A percentile compares a stretch with the other conserved stretches of the same genome.
Evolutionary conservation across 92 coral and sea anemone species (phyloP).

Genomic region (Porites lobata): DNA sequence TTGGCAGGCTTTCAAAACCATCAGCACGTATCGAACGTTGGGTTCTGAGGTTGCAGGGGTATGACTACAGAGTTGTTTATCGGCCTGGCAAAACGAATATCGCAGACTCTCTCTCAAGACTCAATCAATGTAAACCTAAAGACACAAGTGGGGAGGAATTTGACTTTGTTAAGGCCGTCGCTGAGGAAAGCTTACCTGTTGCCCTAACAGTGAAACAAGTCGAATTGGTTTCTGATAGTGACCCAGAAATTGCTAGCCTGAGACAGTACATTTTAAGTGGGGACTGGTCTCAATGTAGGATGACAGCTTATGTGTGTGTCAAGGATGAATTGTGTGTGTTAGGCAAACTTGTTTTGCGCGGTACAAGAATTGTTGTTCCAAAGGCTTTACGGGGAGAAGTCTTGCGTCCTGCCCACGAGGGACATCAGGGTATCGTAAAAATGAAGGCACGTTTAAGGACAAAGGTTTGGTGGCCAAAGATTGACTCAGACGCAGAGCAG

Average conservation of each 20-base stretch:
- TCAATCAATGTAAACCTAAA: constrained; percentile 26
- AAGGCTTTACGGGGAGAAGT: constrained; percentile 13
- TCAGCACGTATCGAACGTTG: constrained; percentile 43
- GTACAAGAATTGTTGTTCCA: not conserved
- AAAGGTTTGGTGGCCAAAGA: constrained; percentile 80
- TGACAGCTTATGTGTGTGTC: too few species aligned
- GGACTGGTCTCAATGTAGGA: too few species aligned
- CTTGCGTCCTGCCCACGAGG: constrained; percentile 44
- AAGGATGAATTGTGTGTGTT: constrained; percentile 51
- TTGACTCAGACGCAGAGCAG: constrained; percentile 62
- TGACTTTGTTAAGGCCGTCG: too few species aligned
- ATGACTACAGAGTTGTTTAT: constrained; percentile 31
- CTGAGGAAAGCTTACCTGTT: too few species aligned
- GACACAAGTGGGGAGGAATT: too few species aligned
- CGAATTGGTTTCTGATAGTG: too few species aligned
- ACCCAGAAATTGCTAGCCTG: too few species aligned
- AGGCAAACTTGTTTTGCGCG: constrained; percentile 28
- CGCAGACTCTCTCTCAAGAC: constrained; percentile 45
- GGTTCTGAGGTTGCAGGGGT: constrained; percentile 50
- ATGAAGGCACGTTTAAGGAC: constrained; percentile 41
- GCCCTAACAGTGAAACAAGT: too few species aligned
- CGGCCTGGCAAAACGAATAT: constrained; percentile 29
- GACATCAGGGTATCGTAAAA: constrained; percentile 61
- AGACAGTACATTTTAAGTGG: too few species aligned
- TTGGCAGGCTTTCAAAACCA: constrained; percentile 29